Percentiles rank a stretch among this genome's conserved stretches.
phyloP scores from a whole-genome alignment of 2,888 invertebrate genomes.

The Clusia tigrina region DNA sequence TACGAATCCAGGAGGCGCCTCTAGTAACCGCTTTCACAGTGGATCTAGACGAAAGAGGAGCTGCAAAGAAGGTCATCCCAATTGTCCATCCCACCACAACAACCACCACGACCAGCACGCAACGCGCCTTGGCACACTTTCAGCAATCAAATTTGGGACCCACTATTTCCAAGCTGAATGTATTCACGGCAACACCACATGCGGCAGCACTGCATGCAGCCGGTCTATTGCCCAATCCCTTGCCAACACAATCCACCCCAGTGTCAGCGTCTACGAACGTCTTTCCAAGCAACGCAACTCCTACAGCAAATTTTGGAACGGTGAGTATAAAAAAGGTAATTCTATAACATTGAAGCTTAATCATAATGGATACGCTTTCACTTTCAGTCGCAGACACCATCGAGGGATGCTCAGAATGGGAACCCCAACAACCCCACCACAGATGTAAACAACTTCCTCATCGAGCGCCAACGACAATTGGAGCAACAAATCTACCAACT shows the following conservation, averaged over 20 bases:
- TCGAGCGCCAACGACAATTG: slow-evolving; percentile 71
- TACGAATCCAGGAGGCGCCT: slow-evolving; percentile 83
- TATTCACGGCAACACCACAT: slow-evolving; percentile 45
- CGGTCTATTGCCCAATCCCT: slow-evolving; percentile 29
- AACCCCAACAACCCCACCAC: background rate
- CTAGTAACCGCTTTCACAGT: slow-evolving; percentile 86
- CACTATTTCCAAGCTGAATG: slow-evolving; percentile 59
- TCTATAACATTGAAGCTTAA: too few relatives aligned
- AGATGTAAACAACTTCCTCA: slow-evolving; percentile 49
- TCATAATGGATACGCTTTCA: too few relatives aligned
- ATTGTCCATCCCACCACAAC: slow-evolving; percentile 66
- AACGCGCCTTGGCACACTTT: slow-evolving; percentile 12
- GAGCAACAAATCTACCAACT: slow-evolving; percentile 75
- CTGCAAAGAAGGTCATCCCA: slow-evolving; percentile 82
- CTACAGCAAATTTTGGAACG: slow-evolving; percentile 32
- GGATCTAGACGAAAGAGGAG: slow-evolving; percentile 80
- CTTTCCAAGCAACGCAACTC: slow-evolving; percentile 27
- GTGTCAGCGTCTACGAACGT: slow-evolving; percentile 36
- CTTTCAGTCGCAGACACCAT: too few relatives aligned
- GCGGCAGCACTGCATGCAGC: slow-evolving; percentile 4
- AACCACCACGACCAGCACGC: slow-evolving; percentile 5
- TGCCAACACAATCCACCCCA: slow-evolving; percentile 44
- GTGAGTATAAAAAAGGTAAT: slow-evolving; percentile 28
- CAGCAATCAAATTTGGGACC: slow-evolving; percentile 49
- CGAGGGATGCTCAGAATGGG: background rate